Conservation (phyloP, 2,797 vertebrate genomes). For the Knipowitschia caucasica region DNA sequence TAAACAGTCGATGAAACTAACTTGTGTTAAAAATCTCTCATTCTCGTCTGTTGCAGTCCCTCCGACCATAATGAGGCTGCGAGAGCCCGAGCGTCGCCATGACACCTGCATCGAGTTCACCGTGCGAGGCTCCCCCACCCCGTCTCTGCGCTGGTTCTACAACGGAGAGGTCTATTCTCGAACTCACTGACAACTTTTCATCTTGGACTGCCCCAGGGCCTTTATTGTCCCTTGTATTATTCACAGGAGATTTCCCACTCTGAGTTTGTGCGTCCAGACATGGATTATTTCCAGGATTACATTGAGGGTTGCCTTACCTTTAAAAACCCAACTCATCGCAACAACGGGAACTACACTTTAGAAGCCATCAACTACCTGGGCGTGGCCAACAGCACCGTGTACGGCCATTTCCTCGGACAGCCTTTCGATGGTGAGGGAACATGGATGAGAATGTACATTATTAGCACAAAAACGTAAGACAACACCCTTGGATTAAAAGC, state of each 20-base stretch:
- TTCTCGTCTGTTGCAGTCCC: slow-evolving; percentile 73
- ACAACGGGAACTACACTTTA: slow-evolving; percentile 96
- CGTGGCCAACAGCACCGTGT: slow-evolving; percentile 81
- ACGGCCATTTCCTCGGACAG: slow-evolving; percentile 89
- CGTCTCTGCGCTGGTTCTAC: slow-evolving; percentile 85
- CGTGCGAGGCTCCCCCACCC: slow-evolving; percentile 87
- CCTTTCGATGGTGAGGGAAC: slow-evolving; percentile 64
- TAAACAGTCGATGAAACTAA: no score
- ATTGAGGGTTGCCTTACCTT: slow-evolving; percentile 92
- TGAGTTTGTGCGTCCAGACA: slow-evolving; percentile 83
- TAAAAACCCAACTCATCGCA: slow-evolving; percentile 92
- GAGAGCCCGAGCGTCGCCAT: slow-evolving; percentile 85
- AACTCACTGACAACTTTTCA: neutral
- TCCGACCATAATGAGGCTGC: slow-evolving; percentile 84
- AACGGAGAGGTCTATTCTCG: slow-evolving; percentile 69
- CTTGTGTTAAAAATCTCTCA: neutral
- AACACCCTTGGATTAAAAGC: neutral
- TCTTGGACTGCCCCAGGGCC: neutral
- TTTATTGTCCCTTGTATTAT: neutral
- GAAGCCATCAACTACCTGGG: slow-evolving; percentile 88
- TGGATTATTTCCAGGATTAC: slow-evolving; percentile 84
- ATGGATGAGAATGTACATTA: neutral
- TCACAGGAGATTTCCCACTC: slow-evolving; percentile 56
- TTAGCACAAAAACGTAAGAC: neutral
- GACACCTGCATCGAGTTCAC: slow-evolving; percentile 94